Conservation (phyloP, 2,797 vertebrate species). For the Poeciliopsis presidionis region DNA sequence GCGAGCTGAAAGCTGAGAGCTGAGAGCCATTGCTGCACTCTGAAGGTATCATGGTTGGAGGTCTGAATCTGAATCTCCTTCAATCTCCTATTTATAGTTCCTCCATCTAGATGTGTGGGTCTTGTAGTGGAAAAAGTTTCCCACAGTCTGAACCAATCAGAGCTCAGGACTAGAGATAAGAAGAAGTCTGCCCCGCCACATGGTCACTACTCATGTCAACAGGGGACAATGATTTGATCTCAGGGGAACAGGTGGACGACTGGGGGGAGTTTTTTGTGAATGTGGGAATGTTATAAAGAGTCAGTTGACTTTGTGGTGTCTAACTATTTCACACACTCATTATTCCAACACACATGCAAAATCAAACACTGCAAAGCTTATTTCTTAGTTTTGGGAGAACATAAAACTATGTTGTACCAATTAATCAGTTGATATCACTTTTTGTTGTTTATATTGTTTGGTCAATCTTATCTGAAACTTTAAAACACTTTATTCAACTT, state of each 20-base stretch:
- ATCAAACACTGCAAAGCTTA: neutral
- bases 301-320: neutral
- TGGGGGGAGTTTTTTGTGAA: neutral
- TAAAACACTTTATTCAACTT: neutral
- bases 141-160: conserved; percentile 79
- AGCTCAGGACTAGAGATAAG: neutral
- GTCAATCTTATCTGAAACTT: neutral
- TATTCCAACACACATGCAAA: neutral
- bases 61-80: conserved; percentile 71
- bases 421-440: neutral
- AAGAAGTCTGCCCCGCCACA: neutral
- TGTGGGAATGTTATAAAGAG: neutral
- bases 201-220: conserved; percentile 17
- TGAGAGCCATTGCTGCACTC: neutral
- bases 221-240: neutral
- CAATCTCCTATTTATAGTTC: conserved; percentile 83
- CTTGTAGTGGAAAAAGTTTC: conserved; percentile 79
- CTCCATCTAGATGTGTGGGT: conserved; percentile 86
- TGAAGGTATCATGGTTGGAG: conserved; percentile 32
- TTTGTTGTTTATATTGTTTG: neutral
- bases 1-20: neutral
- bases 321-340: neutral
- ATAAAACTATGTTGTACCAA: neutral
- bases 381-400: neutral
- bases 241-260: conserved; percentile 4